A percentile compares a stretch with the other conserved stretches of the same genome.
Evolutionary conservation across 2,113 vertebrate genomes (phyloP).

Genomic region (Cebus imitator): DNA sequence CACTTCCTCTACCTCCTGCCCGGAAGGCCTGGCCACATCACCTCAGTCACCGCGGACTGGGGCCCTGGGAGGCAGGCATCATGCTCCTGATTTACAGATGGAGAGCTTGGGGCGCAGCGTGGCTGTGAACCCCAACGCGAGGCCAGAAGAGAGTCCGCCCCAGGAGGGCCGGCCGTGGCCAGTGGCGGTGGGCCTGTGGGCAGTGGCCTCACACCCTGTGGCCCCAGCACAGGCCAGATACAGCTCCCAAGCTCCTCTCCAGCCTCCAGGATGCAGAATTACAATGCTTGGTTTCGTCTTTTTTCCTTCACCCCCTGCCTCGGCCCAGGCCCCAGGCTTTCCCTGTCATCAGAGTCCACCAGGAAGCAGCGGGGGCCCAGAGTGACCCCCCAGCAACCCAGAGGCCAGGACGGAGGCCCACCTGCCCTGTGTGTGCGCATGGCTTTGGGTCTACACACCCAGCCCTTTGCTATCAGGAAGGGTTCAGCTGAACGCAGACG

Average conservation of each 20-base stretch:
- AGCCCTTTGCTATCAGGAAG: conserved; percentile 62
- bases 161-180: neutral
- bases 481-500: neutral
- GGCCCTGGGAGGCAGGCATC: neutral
- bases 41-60: neutral
- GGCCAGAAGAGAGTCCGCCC: neutral
- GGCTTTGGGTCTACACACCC: neutral
- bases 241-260: neutral
- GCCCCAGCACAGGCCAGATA: neutral
- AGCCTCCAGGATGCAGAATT: neutral
- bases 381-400: neutral
- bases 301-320: neutral
- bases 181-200: neutral
- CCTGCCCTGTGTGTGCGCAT: neutral
- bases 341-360: neutral
- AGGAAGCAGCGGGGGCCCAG: neutral
- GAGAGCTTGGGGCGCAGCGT: neutral
- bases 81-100: neutral
- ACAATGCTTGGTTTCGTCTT: neutral
- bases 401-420: neutral
- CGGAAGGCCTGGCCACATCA: neutral
- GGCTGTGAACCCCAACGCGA: neutral
- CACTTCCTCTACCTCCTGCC: conserved; percentile 52
- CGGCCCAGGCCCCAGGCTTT: neutral
- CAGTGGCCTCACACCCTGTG: neutral